phyloP scores from a whole-genome alignment of 2,888 invertebrate species.

The Patella caerulea region DNA sequence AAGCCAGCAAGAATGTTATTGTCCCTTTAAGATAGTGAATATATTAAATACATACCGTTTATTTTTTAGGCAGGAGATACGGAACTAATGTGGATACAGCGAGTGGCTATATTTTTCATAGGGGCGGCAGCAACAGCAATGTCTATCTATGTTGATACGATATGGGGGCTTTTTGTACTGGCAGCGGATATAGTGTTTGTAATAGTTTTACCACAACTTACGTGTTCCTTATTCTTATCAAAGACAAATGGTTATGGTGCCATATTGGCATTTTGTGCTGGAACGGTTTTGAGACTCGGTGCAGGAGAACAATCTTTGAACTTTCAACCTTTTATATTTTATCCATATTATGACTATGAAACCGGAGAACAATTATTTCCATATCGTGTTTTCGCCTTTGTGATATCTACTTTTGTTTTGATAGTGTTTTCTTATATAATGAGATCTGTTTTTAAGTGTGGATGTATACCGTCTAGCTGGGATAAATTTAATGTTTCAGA shows the following conservation, averaged over 20 bases:
- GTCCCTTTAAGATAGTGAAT: too few species aligned
- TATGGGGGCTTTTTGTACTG: slow-evolving; percentile 51
- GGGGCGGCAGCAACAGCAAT: slow-evolving; percentile 41
- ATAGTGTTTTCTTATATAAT: slow-evolving; percentile 78
- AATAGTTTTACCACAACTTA: slow-evolving; percentile 59
- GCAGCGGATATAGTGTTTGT: slow-evolving; percentile 62
- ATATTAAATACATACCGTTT: neutral
- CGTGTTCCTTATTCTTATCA: slow-evolving; percentile 42
- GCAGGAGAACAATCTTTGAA: slow-evolving; percentile 91
- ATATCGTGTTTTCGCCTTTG: slow-evolving; percentile 93
- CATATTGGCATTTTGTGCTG: slow-evolving; percentile 76
- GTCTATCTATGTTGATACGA: slow-evolving; percentile 41
- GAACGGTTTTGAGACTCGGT: slow-evolving; percentile 82
- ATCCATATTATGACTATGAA: slow-evolving; percentile 79
- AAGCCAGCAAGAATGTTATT: too few species aligned
- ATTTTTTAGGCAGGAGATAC: slow-evolving; percentile 38
- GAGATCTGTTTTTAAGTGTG: slow-evolving; percentile 19
- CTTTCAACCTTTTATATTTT: slow-evolving; percentile 86
- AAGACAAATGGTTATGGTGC: slow-evolving; percentile 52
- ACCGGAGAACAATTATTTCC: slow-evolving; percentile 85
- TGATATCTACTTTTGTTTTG: slow-evolving; percentile 85
- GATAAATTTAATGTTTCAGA: slow-evolving; percentile 4
- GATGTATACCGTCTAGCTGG: neutral
- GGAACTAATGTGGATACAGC: slow-evolving; percentile 47
- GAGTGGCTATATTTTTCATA: slow-evolving; percentile 40